A percentile compares a stretch with the other conserved stretches of the same genome.
phyloP scores from a whole-genome alignment of 2,113 vertebrate genomes.

The Neoarius graeffei region DNA sequence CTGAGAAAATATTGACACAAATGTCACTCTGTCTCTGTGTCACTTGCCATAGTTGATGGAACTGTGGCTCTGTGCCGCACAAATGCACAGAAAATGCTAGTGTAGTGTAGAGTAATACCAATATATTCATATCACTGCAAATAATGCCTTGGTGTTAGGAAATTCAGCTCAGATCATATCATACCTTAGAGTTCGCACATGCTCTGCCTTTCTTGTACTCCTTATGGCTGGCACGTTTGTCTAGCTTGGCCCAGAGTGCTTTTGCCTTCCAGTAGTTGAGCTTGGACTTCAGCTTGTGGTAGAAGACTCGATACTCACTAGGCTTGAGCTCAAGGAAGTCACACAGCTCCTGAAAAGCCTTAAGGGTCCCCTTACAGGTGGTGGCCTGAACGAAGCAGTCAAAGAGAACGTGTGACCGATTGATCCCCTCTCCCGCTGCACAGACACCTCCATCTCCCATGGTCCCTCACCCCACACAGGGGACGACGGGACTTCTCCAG shows the following conservation, averaged over 20 bases:
- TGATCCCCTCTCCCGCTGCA: constrained; percentile 71
- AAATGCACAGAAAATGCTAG: neutral
- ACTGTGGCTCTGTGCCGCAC: neutral
- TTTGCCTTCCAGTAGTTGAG: constrained; percentile 99
- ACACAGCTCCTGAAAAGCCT: constrained; percentile 96
- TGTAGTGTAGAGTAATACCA: neutral
- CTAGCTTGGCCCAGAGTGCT: constrained; percentile 94
- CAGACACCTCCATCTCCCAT: constrained; percentile 72
- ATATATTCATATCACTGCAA: neutral
- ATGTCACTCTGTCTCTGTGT: neutral
- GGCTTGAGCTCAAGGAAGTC: constrained; percentile 90
- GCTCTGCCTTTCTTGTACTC: constrained; percentile 97
- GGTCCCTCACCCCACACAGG: constrained; percentile 60
- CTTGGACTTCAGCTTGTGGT: constrained; percentile 96
- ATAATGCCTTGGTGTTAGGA: too few species aligned
- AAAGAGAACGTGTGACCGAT: constrained; percentile 85
- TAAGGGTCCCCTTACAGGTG: constrained; percentile 94
- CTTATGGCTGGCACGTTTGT: constrained; percentile 92
- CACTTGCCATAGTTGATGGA: neutral
- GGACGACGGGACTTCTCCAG: constrained; percentile 64
- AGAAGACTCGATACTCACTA: constrained; percentile 89
- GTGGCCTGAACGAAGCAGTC: constrained; percentile 93
- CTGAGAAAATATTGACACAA: neutral
- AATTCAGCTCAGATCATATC: neutral
- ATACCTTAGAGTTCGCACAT: constrained; percentile 90